Evolutionary conservation across 2,797 vertebrate genomes (phyloP).

Genomic region (Anniella stebbinsi): DNA sequence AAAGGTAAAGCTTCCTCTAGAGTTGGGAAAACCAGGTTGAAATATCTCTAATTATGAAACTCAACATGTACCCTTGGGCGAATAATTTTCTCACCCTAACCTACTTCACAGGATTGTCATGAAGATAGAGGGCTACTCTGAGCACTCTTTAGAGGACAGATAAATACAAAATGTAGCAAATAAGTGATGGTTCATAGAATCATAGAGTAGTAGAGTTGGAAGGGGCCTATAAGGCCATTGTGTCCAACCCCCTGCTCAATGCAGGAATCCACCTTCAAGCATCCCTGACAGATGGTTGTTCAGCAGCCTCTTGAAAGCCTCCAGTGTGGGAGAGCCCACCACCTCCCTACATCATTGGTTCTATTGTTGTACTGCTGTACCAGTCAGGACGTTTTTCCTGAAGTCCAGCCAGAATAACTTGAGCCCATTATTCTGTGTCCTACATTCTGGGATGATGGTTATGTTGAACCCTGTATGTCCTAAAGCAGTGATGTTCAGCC

Average conservation of each 20-base stretch:
- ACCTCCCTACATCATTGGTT: no score
- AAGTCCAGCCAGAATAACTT: no score
- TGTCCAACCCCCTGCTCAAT: no score
- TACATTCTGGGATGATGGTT: background rate
- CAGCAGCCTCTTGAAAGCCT: no score
- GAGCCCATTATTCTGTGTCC: no score
- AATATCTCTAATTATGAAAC: background rate
- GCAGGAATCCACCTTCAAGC: no score
- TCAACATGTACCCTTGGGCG: background rate
- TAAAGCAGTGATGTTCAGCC: background rate
- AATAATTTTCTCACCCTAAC: background rate
- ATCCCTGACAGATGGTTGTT: no score
- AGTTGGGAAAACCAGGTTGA: accelerated
- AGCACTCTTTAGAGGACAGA: background rate
- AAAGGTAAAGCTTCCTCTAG: slow-evolving; percentile 79
- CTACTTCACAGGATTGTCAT: background rate
- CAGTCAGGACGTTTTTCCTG: no score
- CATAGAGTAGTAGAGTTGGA: no score
- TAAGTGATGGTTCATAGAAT: background rate
- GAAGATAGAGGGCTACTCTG: background rate
- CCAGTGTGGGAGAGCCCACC: no score
- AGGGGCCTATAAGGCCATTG: no score
- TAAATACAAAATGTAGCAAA: background rate
- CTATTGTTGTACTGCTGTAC: no score
- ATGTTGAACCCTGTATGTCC: background rate